A percentile compares a stretch with the other conserved stretches of the same genome.
These are phyloP conservation scores for Ailuropoda melanoleuca DNA, from an alignment of 2,113 vertebrate species.

Conservation along the genomic window DNA sequence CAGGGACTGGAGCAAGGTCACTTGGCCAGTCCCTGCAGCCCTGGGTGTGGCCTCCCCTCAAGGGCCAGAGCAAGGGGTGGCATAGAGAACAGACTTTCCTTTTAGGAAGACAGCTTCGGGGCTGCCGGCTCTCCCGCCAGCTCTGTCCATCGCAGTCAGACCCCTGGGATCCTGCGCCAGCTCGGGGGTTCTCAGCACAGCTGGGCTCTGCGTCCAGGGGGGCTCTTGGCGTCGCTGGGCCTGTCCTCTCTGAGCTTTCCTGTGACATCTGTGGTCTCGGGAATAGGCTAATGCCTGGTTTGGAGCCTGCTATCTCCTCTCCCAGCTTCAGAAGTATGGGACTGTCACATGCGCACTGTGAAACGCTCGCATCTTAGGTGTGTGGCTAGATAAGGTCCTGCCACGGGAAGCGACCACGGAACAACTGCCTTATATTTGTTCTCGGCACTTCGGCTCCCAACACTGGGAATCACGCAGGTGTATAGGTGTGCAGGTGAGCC, in stretches of 20 bases:
- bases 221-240: accelerated
- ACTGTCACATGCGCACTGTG: accelerated
- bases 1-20: neutral
- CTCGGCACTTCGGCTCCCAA: accelerated
- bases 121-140: neutral
- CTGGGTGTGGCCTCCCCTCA: neutral
- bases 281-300: accelerated
- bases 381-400: accelerated
- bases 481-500: neutral
- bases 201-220: neutral
- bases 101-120: neutral
- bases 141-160: accelerated
- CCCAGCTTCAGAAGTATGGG: accelerated
- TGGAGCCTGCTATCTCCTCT: accelerated
- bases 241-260: neutral
- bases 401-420: accelerated
- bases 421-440: accelerated
- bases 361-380: accelerated
- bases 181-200: neutral
- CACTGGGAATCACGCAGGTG: accelerated
- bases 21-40: neutral
- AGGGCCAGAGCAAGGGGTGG: neutral
- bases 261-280: neutral
- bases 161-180: accelerated
- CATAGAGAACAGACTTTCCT: neutral